Percentiles rank a stretch among this genome's conserved stretches.
These are phyloP conservation scores for Drosophila melanocephala DNA, from an alignment of 2,888 invertebrate species.

Conservation along the genomic window DNA sequence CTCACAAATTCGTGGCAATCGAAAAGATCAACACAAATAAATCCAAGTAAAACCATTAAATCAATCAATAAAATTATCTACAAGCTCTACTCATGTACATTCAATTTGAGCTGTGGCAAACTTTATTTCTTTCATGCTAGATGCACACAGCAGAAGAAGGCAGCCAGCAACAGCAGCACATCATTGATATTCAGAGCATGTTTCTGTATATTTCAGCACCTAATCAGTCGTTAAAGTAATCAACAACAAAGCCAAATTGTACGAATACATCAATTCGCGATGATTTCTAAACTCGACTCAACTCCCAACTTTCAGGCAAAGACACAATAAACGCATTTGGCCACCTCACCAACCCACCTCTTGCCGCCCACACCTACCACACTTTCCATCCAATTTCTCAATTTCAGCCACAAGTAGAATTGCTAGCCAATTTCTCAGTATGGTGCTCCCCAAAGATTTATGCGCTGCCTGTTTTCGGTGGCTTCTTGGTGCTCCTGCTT, in stretches of 20 bases:
- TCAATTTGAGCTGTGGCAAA: conserved; percentile 47
- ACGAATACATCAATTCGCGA: conserved; percentile 63
- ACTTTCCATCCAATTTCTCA: conserved; percentile 51
- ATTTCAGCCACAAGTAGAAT: conserved; percentile 50
- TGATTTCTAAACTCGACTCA: conserved; percentile 56
- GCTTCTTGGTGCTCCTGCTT: conserved; percentile 63
- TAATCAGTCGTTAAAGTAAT: conserved; percentile 67
- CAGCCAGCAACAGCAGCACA: conserved; percentile 4
- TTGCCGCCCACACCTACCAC: background rate
- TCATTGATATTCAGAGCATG: conserved; percentile 59
- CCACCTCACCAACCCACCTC: background rate
- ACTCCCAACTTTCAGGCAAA: conserved; percentile 30
- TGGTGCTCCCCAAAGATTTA: conserved; percentile 71
- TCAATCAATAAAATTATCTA: conserved; percentile 63
- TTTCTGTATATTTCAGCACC: conserved; percentile 57
- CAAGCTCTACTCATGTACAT: conserved; percentile 50
- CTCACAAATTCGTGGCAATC: conserved; percentile 29
- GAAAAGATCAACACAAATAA: conserved; percentile 36
- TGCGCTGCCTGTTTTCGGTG: conserved; percentile 54
- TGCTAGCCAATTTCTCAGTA: conserved; percentile 72
- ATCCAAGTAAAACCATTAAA: conserved; percentile 47
- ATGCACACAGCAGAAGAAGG: background rate
- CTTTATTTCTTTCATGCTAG: conserved; percentile 2
- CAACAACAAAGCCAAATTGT: conserved; percentile 68
- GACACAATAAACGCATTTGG: conserved; percentile 72